These are phyloP conservation scores for Chorisops tibialis DNA, from an alignment of 2,888 invertebrate species.

Conservation along the genomic window DNA sequence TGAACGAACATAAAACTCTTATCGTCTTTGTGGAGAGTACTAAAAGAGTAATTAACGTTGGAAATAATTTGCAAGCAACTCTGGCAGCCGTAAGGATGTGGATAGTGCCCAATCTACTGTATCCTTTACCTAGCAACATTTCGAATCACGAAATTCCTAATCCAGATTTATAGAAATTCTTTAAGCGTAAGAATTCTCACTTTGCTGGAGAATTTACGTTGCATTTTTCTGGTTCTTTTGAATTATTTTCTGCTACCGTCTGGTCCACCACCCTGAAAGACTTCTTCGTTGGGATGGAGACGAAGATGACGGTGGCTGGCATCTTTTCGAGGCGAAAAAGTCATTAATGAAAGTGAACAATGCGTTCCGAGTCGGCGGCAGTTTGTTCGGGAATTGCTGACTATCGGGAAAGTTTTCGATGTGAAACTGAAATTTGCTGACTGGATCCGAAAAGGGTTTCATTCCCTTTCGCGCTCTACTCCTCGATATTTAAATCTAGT, in stretches of 20 bases:
- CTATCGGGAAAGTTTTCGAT: background rate
- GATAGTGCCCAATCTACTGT: too few species aligned
- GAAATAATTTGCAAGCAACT: background rate
- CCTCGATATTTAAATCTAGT: background rate
- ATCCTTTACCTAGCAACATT: background rate
- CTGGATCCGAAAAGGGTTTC: background rate
- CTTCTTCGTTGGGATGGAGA: background rate
- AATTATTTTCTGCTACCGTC: conserved; percentile 3
- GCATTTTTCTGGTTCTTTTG: background rate
- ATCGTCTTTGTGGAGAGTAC: background rate
- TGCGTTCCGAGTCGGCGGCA: background rate
- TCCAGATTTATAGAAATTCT: conserved; percentile 17
- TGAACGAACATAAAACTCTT: conserved; percentile 6
- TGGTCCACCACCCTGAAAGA: background rate
- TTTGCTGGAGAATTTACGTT: background rate
- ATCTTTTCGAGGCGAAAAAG: conserved; percentile 3
- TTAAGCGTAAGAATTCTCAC: background rate
- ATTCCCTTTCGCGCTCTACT: background rate
- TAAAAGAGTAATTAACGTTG: conserved; percentile 5
- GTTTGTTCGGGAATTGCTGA: background rate
- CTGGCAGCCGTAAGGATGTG: background rate
- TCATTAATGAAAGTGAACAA: conserved; percentile 13
- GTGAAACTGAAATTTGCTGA: background rate
- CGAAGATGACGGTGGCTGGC: background rate
- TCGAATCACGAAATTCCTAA: conserved; percentile 1